Conservation (phyloP, 53 echinoderm and acorn worm species). For the Temnopleurus reevesii region DNA sequence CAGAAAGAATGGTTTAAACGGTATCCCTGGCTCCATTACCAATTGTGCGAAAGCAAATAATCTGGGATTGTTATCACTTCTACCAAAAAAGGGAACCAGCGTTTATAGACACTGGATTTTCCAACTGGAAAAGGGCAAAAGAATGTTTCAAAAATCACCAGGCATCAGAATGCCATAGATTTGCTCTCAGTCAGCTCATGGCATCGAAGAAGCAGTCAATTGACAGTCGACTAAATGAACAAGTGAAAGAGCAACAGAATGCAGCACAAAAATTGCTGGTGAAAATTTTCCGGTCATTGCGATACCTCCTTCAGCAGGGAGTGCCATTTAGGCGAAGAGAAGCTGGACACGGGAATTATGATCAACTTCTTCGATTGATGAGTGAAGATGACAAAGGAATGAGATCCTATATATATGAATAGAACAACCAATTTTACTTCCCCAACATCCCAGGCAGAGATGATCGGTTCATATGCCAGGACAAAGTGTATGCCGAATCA, state of each 20-base stretch:
- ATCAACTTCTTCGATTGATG: too few species aligned
- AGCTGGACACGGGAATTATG: too few species aligned
- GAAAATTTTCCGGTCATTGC: too few species aligned
- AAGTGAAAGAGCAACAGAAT: too few species aligned
- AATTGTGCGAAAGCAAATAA: background rate
- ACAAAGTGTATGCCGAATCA: background rate
- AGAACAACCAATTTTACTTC: constrained; percentile 41
- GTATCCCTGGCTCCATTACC: background rate
- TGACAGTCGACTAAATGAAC: too few species aligned
- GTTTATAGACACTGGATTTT: background rate
- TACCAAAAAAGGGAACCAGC: background rate
- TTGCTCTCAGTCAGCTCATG: too few species aligned
- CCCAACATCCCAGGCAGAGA: constrained; percentile 47
- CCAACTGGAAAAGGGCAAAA: background rate
- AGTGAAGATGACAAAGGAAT: constrained; percentile 39
- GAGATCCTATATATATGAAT: background rate
- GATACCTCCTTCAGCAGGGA: too few species aligned
- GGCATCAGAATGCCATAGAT: too few species aligned
- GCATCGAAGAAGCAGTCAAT: too few species aligned
- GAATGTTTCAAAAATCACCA: background rate
- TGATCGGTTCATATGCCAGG: constrained; percentile 18
- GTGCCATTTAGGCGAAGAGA: too few species aligned
- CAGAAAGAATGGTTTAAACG: background rate
- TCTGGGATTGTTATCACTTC: background rate
- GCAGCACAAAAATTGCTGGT: too few species aligned